Conservation (phyloP, 2,888 invertebrate species). For the Siphlonurus alternatus region DNA sequence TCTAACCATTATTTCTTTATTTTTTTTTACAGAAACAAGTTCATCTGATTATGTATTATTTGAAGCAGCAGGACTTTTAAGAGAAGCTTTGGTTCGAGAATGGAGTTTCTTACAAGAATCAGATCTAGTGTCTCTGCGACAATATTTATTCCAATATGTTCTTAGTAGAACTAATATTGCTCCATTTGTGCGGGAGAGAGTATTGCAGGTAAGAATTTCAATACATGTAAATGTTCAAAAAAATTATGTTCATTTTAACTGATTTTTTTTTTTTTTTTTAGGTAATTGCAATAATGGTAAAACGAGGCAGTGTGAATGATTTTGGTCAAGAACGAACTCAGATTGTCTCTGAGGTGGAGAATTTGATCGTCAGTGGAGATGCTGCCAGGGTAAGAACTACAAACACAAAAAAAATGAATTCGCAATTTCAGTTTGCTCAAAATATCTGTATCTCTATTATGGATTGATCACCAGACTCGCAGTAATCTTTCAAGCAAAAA, state of each 20-base stretch:
- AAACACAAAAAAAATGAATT: no score
- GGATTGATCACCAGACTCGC: no score
- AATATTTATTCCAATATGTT: conserved; percentile 64
- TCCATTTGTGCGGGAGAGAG: conserved; percentile 57
- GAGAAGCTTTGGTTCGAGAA: conserved; percentile 65
- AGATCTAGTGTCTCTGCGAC: conserved; percentile 51
- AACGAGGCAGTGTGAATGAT: conserved; percentile 63
- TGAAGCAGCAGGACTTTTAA: conserved; percentile 69
- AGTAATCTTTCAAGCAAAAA: no score
- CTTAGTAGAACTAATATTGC: conserved; percentile 46
- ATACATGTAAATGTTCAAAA: no score
- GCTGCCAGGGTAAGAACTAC: conserved; percentile 34
- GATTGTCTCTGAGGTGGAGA: conserved; percentile 55
- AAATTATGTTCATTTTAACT: no score
- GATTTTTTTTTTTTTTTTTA: conserved; percentile 25
- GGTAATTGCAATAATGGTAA: conserved; percentile 76
- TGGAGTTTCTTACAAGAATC: conserved; percentile 55
- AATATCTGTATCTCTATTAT: no score
- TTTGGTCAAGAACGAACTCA: conserved; percentile 46
- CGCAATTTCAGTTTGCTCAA: no score
- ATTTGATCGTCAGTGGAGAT: conserved; percentile 52
- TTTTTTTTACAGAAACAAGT: conserved; percentile 49
- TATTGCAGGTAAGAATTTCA: conserved; percentile 37
- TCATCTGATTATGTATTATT: conserved; percentile 65
- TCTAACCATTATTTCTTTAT: no score